A percentile compares a stretch with the other conserved stretches of the same genome.
Conservation (phyloP, 2,888 invertebrate genomes). For the Hoplodrina blanda region DNA sequence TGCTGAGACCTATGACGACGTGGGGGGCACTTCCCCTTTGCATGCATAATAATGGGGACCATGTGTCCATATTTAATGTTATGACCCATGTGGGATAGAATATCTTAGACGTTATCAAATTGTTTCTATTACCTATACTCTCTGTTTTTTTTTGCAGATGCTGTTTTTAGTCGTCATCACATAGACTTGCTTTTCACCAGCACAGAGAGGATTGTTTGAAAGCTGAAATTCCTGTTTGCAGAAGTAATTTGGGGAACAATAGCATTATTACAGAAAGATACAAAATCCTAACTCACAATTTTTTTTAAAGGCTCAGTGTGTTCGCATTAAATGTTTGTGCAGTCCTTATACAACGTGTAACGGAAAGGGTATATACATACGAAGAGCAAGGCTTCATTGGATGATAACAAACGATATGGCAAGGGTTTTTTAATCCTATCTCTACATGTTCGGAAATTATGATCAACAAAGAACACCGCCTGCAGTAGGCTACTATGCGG, state of each 20-base stretch:
- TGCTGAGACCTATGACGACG: constrained; percentile 18
- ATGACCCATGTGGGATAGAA: background rate
- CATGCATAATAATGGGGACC: constrained; percentile 28
- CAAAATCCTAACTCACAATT: too few species aligned
- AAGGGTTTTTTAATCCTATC: too few species aligned
- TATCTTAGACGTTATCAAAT: background rate
- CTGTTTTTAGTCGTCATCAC: background rate
- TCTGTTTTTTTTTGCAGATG: constrained; percentile 4
- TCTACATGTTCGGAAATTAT: too few species aligned
- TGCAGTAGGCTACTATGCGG: too few species aligned
- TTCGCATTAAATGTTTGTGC: too few species aligned
- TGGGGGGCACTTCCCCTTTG: constrained; percentile 49
- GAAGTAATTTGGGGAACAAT: background rate
- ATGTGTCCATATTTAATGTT: constrained; percentile 5
- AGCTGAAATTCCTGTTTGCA: background rate
- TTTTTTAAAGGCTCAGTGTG: too few species aligned
- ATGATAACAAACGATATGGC: too few species aligned
- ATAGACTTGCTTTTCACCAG: background rate
- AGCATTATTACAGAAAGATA: background rate
- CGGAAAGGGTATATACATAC: too few species aligned
- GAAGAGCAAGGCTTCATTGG: too few species aligned
- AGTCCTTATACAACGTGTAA: too few species aligned
- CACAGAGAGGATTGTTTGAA: background rate
- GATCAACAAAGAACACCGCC: too few species aligned
- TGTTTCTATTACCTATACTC: background rate